Base-by-base conservation (phyloP, 2,113 vertebrate species). In the Callospermophilus lateralis region DNA sequence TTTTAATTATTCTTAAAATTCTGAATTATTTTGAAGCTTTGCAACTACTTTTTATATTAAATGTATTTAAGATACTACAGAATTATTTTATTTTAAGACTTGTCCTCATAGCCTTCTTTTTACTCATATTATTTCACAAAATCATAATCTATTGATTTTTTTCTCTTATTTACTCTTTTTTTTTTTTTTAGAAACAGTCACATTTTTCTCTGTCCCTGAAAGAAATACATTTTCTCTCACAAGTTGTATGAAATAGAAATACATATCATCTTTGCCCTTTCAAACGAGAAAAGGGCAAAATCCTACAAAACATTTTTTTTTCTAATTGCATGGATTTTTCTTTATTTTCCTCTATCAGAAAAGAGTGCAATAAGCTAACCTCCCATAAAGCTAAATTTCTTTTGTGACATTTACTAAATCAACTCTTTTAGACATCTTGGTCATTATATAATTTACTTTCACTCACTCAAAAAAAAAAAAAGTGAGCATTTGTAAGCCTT, bases 231-330 rank as follows among this genome's bases (percentile, higher is more conserved):
- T 96, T 97, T 65, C 53, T 91, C 95, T 94, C 32, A n/a, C 42
- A 80, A 76, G 55, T 2, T 86, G 79, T 90, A 7, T 65, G 77
- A 68, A 90, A 17, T 76, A 63, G 37, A 81, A 95, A 45, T 92
- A 77, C 45, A 85, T 85, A 83, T 96, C 76, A 89, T 84, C 12
- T 48, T 8, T 55, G 87, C 72, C 76, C 92, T 98, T 97, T 97
- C 68, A 93, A 96, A 61, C 4, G 77, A 65, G 94, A 95, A 97
- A 97, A 95, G 63, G 39, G 93, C 9, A 96, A 97, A 97, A 96
- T 92, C 77, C 6, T 17, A 96, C 68, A 12, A 92, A 94, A 37
- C 12, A 37, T 90, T 96, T 80, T 94, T n/a, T n/a, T 93, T 97
- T 81, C 68, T 96, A 89, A 97, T 94, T 97, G 48, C 37, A 79